Conservation (phyloP, 1,140 invertebrate genomes). For the Zaprionus lachaisei region DNA sequence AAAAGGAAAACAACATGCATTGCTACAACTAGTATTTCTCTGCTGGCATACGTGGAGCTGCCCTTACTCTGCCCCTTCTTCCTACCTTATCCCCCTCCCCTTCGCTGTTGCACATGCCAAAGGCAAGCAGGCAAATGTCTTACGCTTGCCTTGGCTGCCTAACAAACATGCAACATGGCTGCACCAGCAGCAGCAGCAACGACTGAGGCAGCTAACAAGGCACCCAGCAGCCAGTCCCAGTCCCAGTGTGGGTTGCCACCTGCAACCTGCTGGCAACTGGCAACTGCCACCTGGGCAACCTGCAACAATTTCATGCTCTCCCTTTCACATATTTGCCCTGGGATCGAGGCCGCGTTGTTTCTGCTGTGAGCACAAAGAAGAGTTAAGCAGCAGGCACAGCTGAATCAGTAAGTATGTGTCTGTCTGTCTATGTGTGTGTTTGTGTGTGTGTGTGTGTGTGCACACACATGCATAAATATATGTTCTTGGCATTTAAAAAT, state of each 20-base stretch:
- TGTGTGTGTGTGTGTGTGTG: neutral
- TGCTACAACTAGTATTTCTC: slow-evolving; percentile 11
- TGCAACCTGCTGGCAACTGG: neutral
- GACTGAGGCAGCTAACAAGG: slow-evolving; percentile 61
- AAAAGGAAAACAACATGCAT: slow-evolving; percentile 39
- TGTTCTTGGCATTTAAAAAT: slow-evolving; percentile 24
- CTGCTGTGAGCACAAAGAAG: slow-evolving; percentile 13
- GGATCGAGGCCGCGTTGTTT: slow-evolving; percentile 2
- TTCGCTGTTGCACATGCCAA: slow-evolving; percentile 62
- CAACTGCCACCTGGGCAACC: slow-evolving; percentile 1
- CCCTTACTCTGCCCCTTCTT: neutral
- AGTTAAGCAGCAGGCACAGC: slow-evolving; percentile 4
- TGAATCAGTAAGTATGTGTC: neutral
- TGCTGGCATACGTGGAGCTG: neutral
- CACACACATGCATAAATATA: neutral
- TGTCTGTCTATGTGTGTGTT: neutral
- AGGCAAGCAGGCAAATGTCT: slow-evolving; percentile 76
- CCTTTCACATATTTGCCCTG: slow-evolving; percentile 62
- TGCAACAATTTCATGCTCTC: slow-evolving; percentile 23
- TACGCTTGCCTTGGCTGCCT: slow-evolving; percentile 68
- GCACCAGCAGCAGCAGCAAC: slow-evolving; percentile 26
- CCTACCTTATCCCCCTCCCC: too few relatives aligned
- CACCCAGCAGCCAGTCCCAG: slow-evolving; percentile 53
- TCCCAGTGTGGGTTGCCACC: neutral
- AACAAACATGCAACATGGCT: slow-evolving; percentile 66